A percentile compares a stretch with the other conserved stretches of the same genome.
Conservation (phyloP, 2,797 vertebrate genomes). For the Pantherophis alleghaniensis region DNA sequence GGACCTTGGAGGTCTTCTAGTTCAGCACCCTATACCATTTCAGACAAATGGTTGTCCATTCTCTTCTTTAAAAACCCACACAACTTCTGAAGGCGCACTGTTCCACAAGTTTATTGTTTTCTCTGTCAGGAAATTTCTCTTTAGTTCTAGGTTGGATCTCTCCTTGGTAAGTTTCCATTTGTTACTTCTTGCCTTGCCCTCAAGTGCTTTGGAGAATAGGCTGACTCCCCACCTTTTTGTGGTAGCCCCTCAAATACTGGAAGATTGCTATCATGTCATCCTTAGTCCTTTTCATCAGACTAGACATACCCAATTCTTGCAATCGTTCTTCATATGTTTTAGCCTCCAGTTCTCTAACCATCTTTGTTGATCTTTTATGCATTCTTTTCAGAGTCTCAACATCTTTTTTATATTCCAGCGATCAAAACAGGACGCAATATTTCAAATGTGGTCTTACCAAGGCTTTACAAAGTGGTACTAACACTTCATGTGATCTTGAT, state of each 20-base stretch:
- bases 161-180: background rate
- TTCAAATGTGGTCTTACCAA: background rate
- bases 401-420: background rate
- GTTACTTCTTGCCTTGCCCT: background rate
- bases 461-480: background rate
- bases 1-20: background rate
- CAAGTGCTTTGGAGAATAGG: background rate
- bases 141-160: background rate
- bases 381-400: background rate
- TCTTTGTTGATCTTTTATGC: background rate
- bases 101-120: background rate
- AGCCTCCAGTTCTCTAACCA: background rate
- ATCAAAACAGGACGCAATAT: background rate
- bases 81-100: background rate
- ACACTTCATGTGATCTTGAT: background rate
- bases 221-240: background rate
- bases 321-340: background rate
- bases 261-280: background rate
- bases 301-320: background rate
- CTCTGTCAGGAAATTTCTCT: background rate
- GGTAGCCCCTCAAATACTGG: background rate
- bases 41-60: background rate
- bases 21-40: background rate
- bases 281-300: background rate
- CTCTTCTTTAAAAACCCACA: background rate